Conservation (phyloP, 2,113 vertebrate species). For the Hypomesus transpacificus region DNA sequence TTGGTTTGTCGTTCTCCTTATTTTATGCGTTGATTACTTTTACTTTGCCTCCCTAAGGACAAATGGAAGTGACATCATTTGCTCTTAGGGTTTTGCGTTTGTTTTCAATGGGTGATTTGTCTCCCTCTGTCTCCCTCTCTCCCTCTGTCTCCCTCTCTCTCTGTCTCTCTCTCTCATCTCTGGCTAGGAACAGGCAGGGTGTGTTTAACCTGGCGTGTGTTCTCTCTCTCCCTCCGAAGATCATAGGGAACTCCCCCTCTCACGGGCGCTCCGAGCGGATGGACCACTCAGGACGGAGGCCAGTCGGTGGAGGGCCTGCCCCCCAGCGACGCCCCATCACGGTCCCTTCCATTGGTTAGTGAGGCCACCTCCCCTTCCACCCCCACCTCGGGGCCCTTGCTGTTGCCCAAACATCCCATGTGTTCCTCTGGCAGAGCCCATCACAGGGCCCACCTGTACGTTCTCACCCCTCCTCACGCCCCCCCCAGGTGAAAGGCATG, state of each 20-base stretch:
- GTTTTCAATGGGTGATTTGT: slow-evolving; percentile 51
- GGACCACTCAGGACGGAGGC: slow-evolving; percentile 79
- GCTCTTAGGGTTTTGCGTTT: slow-evolving; percentile 61
- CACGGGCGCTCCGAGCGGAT: slow-evolving; percentile 77
- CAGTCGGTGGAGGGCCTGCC: slow-evolving; percentile 73
- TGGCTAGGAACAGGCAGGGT: slow-evolving; percentile 9
- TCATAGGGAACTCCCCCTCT: slow-evolving; percentile 85
- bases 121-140: not conserved
- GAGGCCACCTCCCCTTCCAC: slow-evolving; percentile 55
- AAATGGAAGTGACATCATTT: slow-evolving; percentile 63
- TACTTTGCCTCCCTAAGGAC: slow-evolving; percentile 60
- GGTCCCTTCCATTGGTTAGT: slow-evolving; percentile 92
- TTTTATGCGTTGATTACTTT: slow-evolving; percentile 45
- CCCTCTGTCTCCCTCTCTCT: slow-evolving; percentile 17
- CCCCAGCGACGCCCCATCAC: slow-evolving; percentile 77
- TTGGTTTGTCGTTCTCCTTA: slow-evolving; percentile 34
- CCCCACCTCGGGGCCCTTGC: slow-evolving; percentile 51
- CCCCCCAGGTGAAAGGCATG: too few relatives aligned
- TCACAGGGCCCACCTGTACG: too few relatives aligned
- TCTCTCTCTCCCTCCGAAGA: slow-evolving; percentile 75
- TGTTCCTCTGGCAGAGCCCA: slow-evolving; percentile 21
- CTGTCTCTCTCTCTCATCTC: too few relatives aligned
- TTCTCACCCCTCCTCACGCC: too few relatives aligned
- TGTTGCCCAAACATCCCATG: slow-evolving; percentile 62
- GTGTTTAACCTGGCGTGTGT: slow-evolving; percentile 50